Evolutionary conservation across 2,888 invertebrate species (phyloP), one percentile per base, ranked within the genome.

Genomic region (Laspeyria flexula): DNA sequence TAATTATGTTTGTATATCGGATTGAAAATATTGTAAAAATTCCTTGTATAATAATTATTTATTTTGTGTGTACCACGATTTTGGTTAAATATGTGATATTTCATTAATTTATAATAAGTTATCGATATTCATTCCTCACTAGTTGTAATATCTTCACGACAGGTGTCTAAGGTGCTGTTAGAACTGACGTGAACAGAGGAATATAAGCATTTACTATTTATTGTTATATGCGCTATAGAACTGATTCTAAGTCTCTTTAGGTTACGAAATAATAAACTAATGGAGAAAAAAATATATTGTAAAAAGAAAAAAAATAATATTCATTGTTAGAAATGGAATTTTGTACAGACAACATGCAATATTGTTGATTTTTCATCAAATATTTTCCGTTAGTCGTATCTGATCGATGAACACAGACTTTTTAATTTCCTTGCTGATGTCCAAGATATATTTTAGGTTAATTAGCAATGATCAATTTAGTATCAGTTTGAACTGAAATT

Each of bases 31-130:
- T 31, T 48, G 45, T 15, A 56, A 48, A 45, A 40, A 12, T 27
- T 15, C 38, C 3, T 42, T 43, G 46, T 21, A 45, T 50, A 37
- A 11, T n/a, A n/a, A n/a, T n/a, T n/a, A n/a, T 27, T 18, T 48
- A 30, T 35, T 43, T 58, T 64, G 55, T 70, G 64, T 73, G 71
- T 73, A 67, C 70, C 65, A 60, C 70, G 60, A 37, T 58, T 76
- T 77, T 68, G 60, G 54, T 69, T 71, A 69, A 62, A 79, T 73
- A 79, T 83, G 85, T 85, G 85, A 83, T 85, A 84, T 76, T 75
- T 75, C 68, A 68, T 71, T 79, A 70, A 60, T 77, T 52, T 63
- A 70, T 31, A 67, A 63, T 74, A 72, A 62, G 60, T 68, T 70
- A 65, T 71, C 51, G 65, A 69, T 74, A 56, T 75, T 71, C 70